A percentile compares a stretch with the other conserved stretches of the same genome.
Evolutionary conservation across 2,888 invertebrate genomes (phyloP).

Genomic region (Pyrgus malvae): DNA sequence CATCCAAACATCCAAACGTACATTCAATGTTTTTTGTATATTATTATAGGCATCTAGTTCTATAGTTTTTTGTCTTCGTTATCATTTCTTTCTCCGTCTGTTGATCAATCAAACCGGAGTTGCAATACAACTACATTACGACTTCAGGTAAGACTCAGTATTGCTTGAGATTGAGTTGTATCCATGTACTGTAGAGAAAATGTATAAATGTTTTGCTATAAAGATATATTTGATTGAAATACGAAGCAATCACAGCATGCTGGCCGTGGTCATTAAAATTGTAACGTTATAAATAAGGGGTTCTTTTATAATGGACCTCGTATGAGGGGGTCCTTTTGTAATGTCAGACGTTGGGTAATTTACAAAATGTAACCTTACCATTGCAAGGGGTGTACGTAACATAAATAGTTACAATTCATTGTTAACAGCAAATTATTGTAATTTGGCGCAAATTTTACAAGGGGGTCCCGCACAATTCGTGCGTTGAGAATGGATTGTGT

Average conservation of each 20-base stretch:
- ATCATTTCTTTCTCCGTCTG: too few species aligned
- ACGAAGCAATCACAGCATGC: conserved; percentile 32
- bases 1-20: too few species aligned
- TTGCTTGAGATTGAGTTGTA: too few species aligned
- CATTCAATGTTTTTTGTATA: too few species aligned
- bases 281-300: conserved; percentile 73
- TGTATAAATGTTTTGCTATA: too few species aligned
- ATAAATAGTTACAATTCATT: conserved; percentile 69
- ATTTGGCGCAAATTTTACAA: conserved; percentile 59
- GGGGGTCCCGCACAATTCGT: conserved; percentile 35
- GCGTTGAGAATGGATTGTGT: conserved; percentile 18
- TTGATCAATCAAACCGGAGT: too few species aligned
- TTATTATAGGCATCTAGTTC: too few species aligned
- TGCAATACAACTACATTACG: too few species aligned
- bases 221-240: neutral
- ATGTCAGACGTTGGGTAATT: conserved; percentile 59
- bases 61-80: too few species aligned
- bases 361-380: conserved; percentile 58
- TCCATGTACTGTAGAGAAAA: too few species aligned
- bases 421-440: conserved; percentile 67
- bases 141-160: too few species aligned
- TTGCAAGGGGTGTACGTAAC: conserved; percentile 40
- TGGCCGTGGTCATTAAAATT: conserved; percentile 68
- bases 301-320: conserved; percentile 70
- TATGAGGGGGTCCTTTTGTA: conserved; percentile 67